Conservation (phyloP, 2,888 invertebrate species). For the Yponomeuta plumbellus region DNA sequence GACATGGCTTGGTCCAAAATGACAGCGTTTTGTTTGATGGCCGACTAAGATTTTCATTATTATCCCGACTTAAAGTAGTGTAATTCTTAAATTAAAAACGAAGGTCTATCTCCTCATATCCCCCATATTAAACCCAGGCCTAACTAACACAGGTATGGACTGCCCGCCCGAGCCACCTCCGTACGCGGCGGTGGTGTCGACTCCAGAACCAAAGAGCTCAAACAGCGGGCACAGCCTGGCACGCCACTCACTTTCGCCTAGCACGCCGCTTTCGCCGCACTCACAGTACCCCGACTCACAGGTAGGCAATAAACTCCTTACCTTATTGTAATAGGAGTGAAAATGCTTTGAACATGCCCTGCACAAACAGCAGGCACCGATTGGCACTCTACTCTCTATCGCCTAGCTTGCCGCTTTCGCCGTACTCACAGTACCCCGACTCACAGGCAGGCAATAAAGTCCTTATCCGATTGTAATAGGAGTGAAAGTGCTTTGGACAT, state of each 20-base stretch:
- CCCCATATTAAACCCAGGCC: not conserved
- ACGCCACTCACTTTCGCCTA: conserved; percentile 48
- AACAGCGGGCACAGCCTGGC: conserved; percentile 55
- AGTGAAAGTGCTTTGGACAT: not conserved
- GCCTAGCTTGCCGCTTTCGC: conserved; percentile 50
- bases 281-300: conserved; percentile 55
- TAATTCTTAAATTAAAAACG: no score
- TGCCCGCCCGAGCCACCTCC: conserved; percentile 61
- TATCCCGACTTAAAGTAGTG: no score
- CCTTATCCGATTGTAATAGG: not conserved
- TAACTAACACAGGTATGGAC: conserved; percentile 41
- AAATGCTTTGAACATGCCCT: conserved; percentile 27
- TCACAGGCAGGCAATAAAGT: conserved; percentile 46
- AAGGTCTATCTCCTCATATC: no score
- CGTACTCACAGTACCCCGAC: conserved; percentile 52
- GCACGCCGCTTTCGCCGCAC: conserved; percentile 50
- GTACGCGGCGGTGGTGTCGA: conserved; percentile 53
- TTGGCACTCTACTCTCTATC: conserved; percentile 45
- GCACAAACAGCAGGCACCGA: conserved; percentile 38
- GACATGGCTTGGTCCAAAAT: no score
- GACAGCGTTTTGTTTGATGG: no score
- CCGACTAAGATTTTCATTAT: no score
- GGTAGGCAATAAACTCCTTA: conserved; percentile 36
- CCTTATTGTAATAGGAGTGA: not conserved
- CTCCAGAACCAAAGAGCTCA: conserved; percentile 52